Evolutionary conservation across 2,113 vertebrate genomes (phyloP), one percentile per base, ranked within the genome.

Genomic region (Speoplatyrhinus poulsoni): DNA sequence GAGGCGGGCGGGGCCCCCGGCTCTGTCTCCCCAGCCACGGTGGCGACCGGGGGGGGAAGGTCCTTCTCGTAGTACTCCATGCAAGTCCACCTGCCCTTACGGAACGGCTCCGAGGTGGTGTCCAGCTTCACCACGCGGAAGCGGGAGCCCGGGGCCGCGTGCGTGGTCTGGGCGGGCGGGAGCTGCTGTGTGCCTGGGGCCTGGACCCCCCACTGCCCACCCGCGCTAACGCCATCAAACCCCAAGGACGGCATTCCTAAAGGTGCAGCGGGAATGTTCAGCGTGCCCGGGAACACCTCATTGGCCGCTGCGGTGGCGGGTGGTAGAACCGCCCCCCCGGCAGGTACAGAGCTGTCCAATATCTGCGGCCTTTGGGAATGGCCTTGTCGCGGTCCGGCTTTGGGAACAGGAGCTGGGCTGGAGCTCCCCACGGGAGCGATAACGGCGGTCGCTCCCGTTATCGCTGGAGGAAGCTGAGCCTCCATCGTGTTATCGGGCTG

Each of bases 121-220:
- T 99, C 98, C 87, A 99, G 88, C 81, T 98, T 99, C 77, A 99
- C 98, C 76, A 99, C 96, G 76, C 98, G 91, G 87, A 99, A 99
- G 73, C 98, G 95, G 4, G 97, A 99, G 0, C 90, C 84, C 0
- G 95, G 94, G 55, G 93, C 92, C 15, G 91, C 90, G 60, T 79
- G 87, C 58, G 92, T 85, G 59, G 92, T 85, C 46, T 88, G 88
- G 80, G 76, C 75, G 70, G 78, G 88, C 88, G 90, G 84, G 78
- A 17, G 53, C 36, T 76, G 90, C 79, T 81, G 86, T 83, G 90
- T 89, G 78, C 87, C 85, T 3, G 82, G 89, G 86, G 82, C 90
- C 87, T 74, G 91, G 26, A 50, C 12, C 33, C 46, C 83, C 13
- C 46, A 65, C 13, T 73, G 76, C 5, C 70, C 84, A 53, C 63